A percentile compares a stretch with the other conserved stretches of the same genome.
Evolutionary conservation across 2,888 invertebrate genomes (phyloP).

Genomic region (Tipula confusa): DNA sequence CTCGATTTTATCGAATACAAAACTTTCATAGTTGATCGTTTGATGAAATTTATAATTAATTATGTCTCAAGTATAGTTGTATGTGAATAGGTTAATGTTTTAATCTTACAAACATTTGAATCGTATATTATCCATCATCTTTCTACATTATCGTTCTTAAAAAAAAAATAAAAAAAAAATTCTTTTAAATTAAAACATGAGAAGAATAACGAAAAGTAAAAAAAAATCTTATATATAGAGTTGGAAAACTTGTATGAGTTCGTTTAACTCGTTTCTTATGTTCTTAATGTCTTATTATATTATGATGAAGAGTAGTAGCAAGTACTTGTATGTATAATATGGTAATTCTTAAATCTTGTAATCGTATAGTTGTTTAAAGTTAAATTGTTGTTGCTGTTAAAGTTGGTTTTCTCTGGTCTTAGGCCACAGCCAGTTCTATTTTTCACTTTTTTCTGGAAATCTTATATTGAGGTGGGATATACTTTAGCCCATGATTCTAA

Average conservation of each 20-base stretch:
- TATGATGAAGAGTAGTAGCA: background rate
- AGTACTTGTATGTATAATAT: no score
- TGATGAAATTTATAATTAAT: no score
- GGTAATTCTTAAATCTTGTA: background rate
- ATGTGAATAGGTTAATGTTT: background rate
- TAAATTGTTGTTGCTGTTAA: no score
- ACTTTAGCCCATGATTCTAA: no score
- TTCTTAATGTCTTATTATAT: background rate
- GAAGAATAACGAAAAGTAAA: background rate
- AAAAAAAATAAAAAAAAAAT: background rate
- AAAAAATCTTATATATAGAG: background rate
- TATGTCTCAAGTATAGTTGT: background rate
- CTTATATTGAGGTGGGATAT: no score
- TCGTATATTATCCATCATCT: background rate
- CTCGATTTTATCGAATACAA: background rate
- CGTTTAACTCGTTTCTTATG: constrained; percentile 13
- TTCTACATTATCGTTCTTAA: background rate
- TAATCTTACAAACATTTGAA: background rate
- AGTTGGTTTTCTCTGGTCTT: no score
- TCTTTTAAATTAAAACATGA: background rate
- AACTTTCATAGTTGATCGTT: background rate
- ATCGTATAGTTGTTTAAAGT: no score
- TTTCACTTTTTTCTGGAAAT: no score
- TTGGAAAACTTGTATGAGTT: constrained; percentile 12
- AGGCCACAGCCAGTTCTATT: no score